Percentiles rank a stretch among this genome's conserved stretches.
phyloP scores from a whole-genome alignment of 2,888 invertebrate species.

The Nemurella pictetii region DNA sequence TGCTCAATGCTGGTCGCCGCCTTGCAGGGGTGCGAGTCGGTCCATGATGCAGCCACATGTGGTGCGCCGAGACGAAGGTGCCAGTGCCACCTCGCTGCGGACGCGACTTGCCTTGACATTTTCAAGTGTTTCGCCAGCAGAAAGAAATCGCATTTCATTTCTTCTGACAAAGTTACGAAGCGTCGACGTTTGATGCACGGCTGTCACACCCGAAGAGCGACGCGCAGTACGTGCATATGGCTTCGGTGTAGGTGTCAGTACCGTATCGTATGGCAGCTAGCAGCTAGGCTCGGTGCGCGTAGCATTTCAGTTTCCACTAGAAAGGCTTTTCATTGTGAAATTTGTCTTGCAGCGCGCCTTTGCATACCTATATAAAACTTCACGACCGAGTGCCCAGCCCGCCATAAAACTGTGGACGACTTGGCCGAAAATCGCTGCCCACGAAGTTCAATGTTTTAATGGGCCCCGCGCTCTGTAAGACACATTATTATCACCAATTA shows the following conservation, averaged over 20 bases:
- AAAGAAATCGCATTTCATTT: background rate
- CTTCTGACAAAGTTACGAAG: background rate
- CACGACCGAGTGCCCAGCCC: too few species aligned
- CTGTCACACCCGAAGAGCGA: background rate
- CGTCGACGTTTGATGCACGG: background rate
- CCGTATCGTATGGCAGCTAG: background rate
- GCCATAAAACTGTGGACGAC: background rate
- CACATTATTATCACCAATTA: conserved; percentile 8
- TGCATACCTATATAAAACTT: too few species aligned
- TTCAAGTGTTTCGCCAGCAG: background rate
- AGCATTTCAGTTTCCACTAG: too few species aligned
- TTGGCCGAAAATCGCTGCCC: background rate
- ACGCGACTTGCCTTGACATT: background rate
- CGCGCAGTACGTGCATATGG: too few species aligned
- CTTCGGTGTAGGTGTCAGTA: too few species aligned
- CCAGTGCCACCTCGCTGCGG: background rate
- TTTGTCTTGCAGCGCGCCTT: too few species aligned
- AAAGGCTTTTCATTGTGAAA: too few species aligned
- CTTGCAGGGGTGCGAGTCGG: background rate
- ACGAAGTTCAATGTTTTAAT: background rate
- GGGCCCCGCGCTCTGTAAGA: background rate
- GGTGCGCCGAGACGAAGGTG: background rate
- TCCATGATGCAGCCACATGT: too few species aligned
- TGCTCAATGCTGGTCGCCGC: background rate
- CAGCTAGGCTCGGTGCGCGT: too few species aligned